These are phyloP conservation scores for Leucosticte australis DNA, from an alignment of 2,113 vertebrate genomes.

Conservation along the genomic window DNA sequence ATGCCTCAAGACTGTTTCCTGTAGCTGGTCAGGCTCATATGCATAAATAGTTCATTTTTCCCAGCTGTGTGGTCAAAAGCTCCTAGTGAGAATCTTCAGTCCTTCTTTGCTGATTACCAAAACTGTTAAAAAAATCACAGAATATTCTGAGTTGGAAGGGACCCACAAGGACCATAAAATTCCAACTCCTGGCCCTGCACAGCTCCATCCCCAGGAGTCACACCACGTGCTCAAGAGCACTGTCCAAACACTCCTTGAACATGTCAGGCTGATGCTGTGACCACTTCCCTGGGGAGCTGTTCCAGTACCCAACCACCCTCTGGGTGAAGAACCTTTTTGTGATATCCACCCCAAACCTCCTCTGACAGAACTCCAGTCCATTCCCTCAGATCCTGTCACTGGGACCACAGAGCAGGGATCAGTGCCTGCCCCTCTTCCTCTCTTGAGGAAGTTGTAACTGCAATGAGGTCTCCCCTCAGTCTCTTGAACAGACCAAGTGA, in stretches of 20 bases:
- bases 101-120: background rate
- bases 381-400: background rate
- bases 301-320: background rate
- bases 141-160: background rate
- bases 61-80: background rate
- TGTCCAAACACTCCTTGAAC: rapidly evolving
- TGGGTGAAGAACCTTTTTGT: background rate
- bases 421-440: background rate
- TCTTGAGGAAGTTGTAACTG: background rate
- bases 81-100: background rate
- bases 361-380: background rate
- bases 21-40: background rate
- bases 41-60: background rate
- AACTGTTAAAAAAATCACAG: background rate
- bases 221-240: background rate
- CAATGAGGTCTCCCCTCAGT: background rate
- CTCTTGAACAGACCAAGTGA: background rate
- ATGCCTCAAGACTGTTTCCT: background rate
- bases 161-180: background rate
- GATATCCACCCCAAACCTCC: background rate
- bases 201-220: background rate
- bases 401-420: background rate
- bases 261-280: background rate
- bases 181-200: background rate
- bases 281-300: background rate